Evolutionary conservation across 2,113 vertebrate species (phyloP), one percentile per base, ranked within the genome.

Genomic region (Phocoena phocoena): DNA sequence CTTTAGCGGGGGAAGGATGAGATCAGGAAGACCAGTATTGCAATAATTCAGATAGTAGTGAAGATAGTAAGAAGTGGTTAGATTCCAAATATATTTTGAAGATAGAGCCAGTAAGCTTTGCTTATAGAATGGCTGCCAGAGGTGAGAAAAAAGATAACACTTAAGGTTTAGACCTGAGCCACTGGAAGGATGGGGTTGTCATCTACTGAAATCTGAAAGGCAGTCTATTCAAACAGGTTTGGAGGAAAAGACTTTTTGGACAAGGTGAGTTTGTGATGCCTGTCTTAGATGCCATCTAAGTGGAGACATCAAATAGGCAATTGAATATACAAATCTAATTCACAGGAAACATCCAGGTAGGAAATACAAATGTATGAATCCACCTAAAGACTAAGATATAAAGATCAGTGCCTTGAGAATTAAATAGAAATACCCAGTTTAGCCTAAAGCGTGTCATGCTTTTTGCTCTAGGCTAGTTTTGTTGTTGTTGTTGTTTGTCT

Each of bases 1-100:
- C 20, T 67, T 89, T 21, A 23, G 47, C 0, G 2, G 12, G 8
- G 1, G 17, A 92, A 68, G 12, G 25, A 20, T 53, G 5, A 84
- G 58, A 83, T n/a, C 8, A 28, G 33, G 41, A 95, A 80, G 58
- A 91, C 23, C 11, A 15, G 7, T 89, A 38, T 21, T 50, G 20
- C 44, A 83, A 26, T 79, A 93, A 87, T 38, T 93, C 38, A 20
- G 31, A 28, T 70, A 83, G 70, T 58, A 62, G 3, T 79, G 28
- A 44, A 73, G 23, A 8, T 60, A 60, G 60, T 41, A 74, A 85
- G 50, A 88, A 71, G 41, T 65, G 25, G 53, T 89, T 76, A 67
- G 62, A 83, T 71, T 92, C 44, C 90, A 28, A 76, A 62, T 74
- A 85, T 38, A 63, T 91, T 88, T 83, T 84, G 60, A 96, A 74